These are phyloP conservation scores for Lasiurus cinereus DNA, from an alignment of 2,113 vertebrate genomes.

Conservation along the genomic window DNA sequence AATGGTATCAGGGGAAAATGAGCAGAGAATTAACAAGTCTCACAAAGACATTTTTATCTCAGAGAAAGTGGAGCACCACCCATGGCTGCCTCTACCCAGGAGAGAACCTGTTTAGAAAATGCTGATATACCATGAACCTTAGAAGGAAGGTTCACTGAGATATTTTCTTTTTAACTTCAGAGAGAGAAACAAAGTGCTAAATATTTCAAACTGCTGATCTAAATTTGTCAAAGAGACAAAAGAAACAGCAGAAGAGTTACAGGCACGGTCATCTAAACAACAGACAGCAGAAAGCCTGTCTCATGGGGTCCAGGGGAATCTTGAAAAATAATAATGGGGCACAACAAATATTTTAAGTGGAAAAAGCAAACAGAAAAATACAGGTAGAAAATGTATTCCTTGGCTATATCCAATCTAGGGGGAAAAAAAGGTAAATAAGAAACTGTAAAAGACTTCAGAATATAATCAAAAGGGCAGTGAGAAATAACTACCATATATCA, in stretches of 20 bases:
- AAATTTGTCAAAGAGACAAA: conserved; percentile 76
- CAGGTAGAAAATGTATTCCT: conserved; percentile 50
- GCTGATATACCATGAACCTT: conserved; percentile 27
- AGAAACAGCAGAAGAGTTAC: conserved; percentile 7
- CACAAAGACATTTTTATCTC: conserved; percentile 69
- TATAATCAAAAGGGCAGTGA: conserved; percentile 14
- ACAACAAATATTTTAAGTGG: conserved; percentile 70
- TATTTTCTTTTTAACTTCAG: conserved; percentile 65
- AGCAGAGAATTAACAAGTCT: conserved; percentile 54
- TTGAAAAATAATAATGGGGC: conserved; percentile 69
- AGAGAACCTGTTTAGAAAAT: conserved; percentile 63
- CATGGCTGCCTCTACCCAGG: conserved; percentile 19
- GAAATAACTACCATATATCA: background rate
- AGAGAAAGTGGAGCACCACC: conserved; percentile 67
- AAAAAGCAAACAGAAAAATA: conserved; percentile 65
- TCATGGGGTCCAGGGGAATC: background rate
- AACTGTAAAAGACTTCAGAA: background rate
- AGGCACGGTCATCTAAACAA: background rate
- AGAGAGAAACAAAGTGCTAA: conserved; percentile 41
- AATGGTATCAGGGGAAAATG: conserved; percentile 30
- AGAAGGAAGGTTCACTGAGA: conserved; percentile 56
- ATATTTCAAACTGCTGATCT: conserved; percentile 71
- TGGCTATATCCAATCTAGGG: background rate
- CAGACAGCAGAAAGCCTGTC: conserved; percentile 7
- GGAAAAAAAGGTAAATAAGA: conserved; percentile 56